These are phyloP conservation scores for Ennomos erosarius DNA, from an alignment of 2,888 invertebrate genomes.

Conservation along the genomic window DNA sequence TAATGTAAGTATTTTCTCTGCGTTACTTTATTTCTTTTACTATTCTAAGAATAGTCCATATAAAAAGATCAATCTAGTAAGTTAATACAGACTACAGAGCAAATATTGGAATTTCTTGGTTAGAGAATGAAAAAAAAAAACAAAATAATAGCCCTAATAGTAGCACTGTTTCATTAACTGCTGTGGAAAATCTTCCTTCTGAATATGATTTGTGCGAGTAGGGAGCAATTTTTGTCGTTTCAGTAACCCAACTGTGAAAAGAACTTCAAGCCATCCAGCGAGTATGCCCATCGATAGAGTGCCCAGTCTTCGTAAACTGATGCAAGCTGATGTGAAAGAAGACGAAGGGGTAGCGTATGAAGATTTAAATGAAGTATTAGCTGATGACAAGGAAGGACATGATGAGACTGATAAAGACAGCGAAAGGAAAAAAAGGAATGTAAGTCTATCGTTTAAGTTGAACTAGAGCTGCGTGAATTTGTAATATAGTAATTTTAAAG, in stretches of 20 bases:
- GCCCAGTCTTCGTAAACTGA: slow-evolving; percentile 52
- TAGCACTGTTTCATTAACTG: no score
- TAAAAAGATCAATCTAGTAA: no score
- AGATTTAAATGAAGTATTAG: slow-evolving; percentile 60
- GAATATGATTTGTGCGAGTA: no score
- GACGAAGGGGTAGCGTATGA: slow-evolving; percentile 61
- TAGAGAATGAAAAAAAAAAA: no score
- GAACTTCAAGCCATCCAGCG: slow-evolving; percentile 1
- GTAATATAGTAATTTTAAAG: no score
- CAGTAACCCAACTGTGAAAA: slow-evolving; percentile 39
- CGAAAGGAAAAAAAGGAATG: slow-evolving; percentile 53
- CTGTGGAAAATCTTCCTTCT: no score
- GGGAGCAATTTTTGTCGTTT: slow-evolving; percentile 1
- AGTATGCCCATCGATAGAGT: slow-evolving; percentile 22
- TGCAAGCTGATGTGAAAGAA: slow-evolving; percentile 59
- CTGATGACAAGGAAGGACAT: slow-evolving; percentile 53
- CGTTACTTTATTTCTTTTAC: neutral
- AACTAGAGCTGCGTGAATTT: no score
- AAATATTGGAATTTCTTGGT: no score
- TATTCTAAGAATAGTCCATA: neutral
- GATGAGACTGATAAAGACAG: slow-evolving; percentile 53
- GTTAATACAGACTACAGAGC: no score
- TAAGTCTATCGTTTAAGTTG: slow-evolving; percentile 23
- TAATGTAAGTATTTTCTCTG: slow-evolving; percentile 52
- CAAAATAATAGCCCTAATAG: no score